Evolutionary conservation across 2,888 invertebrate genomes (phyloP).

Genomic region (Malachius bipustulatus): DNA sequence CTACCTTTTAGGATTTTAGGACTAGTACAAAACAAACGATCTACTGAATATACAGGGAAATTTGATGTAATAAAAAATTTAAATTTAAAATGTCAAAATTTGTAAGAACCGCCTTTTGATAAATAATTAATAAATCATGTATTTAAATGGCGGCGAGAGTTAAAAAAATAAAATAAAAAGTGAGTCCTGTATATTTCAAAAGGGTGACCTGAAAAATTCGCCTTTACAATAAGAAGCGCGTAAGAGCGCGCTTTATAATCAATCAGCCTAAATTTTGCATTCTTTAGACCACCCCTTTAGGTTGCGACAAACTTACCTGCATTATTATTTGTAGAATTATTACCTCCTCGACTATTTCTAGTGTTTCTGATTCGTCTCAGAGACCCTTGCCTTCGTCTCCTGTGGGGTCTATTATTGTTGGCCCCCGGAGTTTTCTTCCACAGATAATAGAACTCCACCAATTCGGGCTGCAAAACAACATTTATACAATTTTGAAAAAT

Average conservation of each 20-base stretch:
- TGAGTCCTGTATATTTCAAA: slow-evolving; percentile 16
- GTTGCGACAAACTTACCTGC: slow-evolving; percentile 26
- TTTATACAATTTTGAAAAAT: neutral
- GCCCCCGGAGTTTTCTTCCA: slow-evolving; percentile 99
- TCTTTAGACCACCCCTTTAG: slow-evolving; percentile 24
- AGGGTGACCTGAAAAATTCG: slow-evolving; percentile 24
- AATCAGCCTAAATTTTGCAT: too few species aligned
- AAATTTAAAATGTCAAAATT: too few species aligned
- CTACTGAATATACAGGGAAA: too few species aligned
- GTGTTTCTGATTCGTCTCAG: slow-evolving; percentile 80
- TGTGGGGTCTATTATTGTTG: slow-evolving; percentile 88
- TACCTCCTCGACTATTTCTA: slow-evolving; percentile 71
- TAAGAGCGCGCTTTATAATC: too few species aligned
- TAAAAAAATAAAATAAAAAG: neutral
- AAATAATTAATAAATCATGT: too few species aligned
- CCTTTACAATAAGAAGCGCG: slow-evolving; percentile 13
- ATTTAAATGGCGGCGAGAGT: too few species aligned
- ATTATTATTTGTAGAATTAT: slow-evolving; percentile 41
- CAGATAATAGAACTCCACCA: slow-evolving; percentile 97
- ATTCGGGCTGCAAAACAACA: slow-evolving; percentile 57
- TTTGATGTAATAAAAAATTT: too few species aligned
- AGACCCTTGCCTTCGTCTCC: slow-evolving; percentile 77
- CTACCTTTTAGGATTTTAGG: too few species aligned
- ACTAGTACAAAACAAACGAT: too few species aligned
- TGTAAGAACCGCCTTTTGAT: too few species aligned